phyloP scores from a whole-genome alignment of 2,113 vertebrate species.

The Axis porcinus region DNA sequence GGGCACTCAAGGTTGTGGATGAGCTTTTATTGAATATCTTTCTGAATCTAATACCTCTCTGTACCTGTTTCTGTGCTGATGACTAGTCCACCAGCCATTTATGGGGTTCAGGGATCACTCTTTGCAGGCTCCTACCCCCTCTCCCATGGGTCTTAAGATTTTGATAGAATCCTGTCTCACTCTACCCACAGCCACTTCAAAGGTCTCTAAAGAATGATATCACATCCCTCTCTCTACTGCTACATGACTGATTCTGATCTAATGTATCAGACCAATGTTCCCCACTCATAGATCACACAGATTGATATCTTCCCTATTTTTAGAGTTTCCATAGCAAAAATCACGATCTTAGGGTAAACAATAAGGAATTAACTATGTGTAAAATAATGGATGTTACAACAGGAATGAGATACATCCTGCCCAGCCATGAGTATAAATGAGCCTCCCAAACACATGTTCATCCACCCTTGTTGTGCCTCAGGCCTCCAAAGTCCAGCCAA shows the following conservation, averaged over 20 bases:
- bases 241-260: not conserved
- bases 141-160: not conserved
- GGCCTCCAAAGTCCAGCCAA: not conserved
- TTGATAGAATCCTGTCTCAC: not conserved
- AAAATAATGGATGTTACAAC: not conserved
- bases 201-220: not conserved
- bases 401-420: not conserved
- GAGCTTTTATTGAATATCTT: not conserved
- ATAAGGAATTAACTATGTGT: not conserved
- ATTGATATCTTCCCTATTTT: not conserved
- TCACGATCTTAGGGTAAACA: not conserved
- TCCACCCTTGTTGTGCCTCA: not conserved
- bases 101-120: not conserved
- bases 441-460: not conserved
- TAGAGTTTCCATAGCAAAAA: not conserved
- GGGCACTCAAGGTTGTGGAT: not conserved
- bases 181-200: not conserved
- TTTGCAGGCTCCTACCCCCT: not conserved
- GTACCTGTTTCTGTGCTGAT: not conserved
- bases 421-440: not conserved
- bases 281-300: not conserved
- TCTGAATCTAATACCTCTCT: not conserved
- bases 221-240: not conserved
- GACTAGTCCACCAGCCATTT: not conserved
- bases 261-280: not conserved